phyloP scores from a whole-genome alignment of 2,113 vertebrate species.

The Silurus meridionalis region DNA sequence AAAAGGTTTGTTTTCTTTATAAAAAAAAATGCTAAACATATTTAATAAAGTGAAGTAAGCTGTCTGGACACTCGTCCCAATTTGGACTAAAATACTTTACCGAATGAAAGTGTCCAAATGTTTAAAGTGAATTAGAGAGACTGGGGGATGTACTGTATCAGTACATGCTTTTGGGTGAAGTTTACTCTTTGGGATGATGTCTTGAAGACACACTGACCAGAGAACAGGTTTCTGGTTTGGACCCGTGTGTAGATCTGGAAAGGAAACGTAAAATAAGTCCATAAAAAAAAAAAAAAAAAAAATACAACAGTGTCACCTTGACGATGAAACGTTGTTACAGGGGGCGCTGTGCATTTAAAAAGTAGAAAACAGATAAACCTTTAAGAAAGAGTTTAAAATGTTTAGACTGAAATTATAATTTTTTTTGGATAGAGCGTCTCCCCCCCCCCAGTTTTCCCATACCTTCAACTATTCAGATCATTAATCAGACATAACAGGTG shows the following conservation, averaged over 20 bases:
- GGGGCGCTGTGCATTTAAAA: not conserved
- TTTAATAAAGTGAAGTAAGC: not conserved
- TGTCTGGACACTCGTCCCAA: not conserved
- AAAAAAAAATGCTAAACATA: not conserved
- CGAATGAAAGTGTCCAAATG: not conserved
- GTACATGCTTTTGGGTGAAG: not conserved
- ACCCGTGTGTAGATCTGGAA: not conserved
- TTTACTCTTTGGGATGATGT: not conserved
- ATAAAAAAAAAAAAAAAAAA: not conserved
- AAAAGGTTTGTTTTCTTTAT: not conserved
- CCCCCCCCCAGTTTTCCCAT: no score
- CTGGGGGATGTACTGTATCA: not conserved
- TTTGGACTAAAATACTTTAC: no score
- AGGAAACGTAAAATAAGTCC: not conserved
- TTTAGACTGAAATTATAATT: not conserved
- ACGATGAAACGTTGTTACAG: not conserved
- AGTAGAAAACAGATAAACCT: not conserved
- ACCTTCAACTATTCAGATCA: not conserved
- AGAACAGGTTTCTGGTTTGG: not conserved
- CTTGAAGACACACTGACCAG: not conserved
- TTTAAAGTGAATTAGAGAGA: not conserved
- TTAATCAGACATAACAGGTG: not conserved
- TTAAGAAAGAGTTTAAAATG: not conserved
- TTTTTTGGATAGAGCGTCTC: not conserved
- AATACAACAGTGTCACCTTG: not conserved